Percentiles rank a stretch among this genome's conserved stretches.
These are phyloP conservation scores for Zenarchopterus dispar DNA, from an alignment of 2,797 vertebrate genomes.

Conservation along the genomic window DNA sequence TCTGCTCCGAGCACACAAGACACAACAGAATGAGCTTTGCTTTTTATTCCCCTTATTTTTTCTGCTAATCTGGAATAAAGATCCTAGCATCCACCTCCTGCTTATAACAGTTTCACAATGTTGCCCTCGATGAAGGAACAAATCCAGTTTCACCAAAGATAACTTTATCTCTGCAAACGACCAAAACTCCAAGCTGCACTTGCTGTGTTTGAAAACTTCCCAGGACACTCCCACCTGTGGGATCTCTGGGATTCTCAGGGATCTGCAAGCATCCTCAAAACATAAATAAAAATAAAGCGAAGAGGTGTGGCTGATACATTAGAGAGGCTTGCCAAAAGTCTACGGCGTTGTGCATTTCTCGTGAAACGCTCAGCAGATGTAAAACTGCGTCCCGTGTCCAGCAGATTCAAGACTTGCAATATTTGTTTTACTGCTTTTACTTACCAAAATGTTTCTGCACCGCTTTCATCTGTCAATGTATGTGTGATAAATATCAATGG, in stretches of 20 bases:
- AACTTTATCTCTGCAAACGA: conserved; percentile 9
- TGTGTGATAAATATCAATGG: too few relatives aligned
- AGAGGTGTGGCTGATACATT: neutral
- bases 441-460: neutral
- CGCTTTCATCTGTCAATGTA: too few relatives aligned
- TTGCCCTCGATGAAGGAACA: neutral
- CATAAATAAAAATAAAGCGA: neutral
- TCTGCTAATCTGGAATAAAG: neutral
- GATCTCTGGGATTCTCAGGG: conserved; percentile 22
- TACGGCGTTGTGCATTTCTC: neutral
- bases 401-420: too few relatives aligned
- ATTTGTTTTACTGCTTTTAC: neutral
- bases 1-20: conserved; percentile 5
- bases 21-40: neutral
- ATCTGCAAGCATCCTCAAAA: conserved; percentile 4
- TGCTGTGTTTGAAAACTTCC: too few relatives aligned
- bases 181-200: neutral
- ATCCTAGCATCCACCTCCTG: too few relatives aligned
- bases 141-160: conserved; percentile 17
- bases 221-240: conserved; percentile 18
- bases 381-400: too few relatives aligned
- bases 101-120: too few relatives aligned
- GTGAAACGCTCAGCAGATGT: too few relatives aligned
- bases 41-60: neutral
- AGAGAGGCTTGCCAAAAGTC: neutral